These are phyloP conservation scores for Octonoba sinensis DNA, from an alignment of 2,888 invertebrate species.

Conservation along the genomic window DNA sequence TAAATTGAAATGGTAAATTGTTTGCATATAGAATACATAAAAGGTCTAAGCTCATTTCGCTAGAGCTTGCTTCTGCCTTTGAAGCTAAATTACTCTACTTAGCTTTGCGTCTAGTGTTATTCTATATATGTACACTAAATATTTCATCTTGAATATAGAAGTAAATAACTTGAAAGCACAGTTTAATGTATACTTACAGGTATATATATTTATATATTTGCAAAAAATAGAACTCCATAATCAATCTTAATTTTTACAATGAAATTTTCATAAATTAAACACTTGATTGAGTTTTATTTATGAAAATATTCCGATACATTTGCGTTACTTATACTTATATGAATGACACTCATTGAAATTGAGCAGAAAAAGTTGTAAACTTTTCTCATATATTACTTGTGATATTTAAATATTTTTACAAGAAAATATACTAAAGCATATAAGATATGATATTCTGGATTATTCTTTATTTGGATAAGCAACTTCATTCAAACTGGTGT, in stretches of 20 bases:
- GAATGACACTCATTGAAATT: too few species aligned
- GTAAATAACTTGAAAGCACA: slow-evolving; percentile 58
- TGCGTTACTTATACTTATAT: too few species aligned
- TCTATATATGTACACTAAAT: slow-evolving; percentile 56
- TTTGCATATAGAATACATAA: slow-evolving; percentile 46
- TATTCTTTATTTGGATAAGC: too few species aligned
- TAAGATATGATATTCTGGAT: too few species aligned
- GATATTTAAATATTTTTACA: too few species aligned
- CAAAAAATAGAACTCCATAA: slow-evolving; percentile 1
- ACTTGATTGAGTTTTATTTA: too few species aligned
- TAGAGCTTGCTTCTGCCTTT: slow-evolving; percentile 41
- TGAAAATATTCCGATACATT: too few species aligned
- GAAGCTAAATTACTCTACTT: slow-evolving; percentile 37
- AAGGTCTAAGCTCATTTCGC: slow-evolving; percentile 57
- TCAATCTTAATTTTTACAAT: background rate
- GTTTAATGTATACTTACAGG: background rate
- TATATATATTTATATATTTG: slow-evolving; percentile 42
- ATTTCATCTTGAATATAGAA: slow-evolving; percentile 50
- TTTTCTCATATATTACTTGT: too few species aligned
- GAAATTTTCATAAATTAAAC: background rate
- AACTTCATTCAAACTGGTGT: too few species aligned
- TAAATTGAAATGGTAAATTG: slow-evolving; percentile 14
- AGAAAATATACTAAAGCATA: too few species aligned
- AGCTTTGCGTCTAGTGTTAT: slow-evolving; percentile 47
- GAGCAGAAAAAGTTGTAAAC: too few species aligned